Conservation (phyloP, 2,797 vertebrate species). For the Champsocephalus esox region DNA sequence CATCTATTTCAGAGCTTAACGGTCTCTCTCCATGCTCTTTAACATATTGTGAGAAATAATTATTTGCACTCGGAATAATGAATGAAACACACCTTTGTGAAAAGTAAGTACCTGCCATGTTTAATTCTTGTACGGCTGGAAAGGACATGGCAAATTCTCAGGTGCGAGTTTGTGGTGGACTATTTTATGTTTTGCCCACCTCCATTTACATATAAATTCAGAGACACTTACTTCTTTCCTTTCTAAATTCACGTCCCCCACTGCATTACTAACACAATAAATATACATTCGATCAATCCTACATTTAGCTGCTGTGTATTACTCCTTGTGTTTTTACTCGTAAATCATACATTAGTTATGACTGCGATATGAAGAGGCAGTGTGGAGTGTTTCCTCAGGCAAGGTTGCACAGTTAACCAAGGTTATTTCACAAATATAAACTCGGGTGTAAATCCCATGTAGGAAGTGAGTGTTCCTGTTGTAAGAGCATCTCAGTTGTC, state of each 20-base stretch:
- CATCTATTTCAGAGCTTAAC: not conserved
- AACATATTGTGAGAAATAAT: not conserved
- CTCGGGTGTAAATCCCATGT: not conserved
- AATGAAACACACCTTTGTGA: slow-evolving; percentile 4
- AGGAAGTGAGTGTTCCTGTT: not conserved
- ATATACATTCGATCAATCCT: not conserved
- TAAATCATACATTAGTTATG: not conserved
- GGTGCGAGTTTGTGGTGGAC: not conserved
- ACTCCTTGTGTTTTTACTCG: not conserved
- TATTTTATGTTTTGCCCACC: not conserved
- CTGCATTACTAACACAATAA: not conserved
- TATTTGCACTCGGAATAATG: not conserved
- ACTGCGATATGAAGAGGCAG: not conserved
- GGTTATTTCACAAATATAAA: not conserved
- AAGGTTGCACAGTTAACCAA: slow-evolving; percentile 2
- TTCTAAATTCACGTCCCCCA: not conserved
- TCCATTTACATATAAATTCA: slow-evolving; percentile 1
- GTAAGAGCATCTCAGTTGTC: slow-evolving; percentile 5
- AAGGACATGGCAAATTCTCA: not conserved
- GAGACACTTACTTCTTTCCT: not conserved
- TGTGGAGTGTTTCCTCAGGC: not conserved
- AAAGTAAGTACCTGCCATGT: not conserved
- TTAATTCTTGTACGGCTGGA: not conserved
- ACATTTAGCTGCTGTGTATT: not conserved
- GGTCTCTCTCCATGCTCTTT: not conserved